These are phyloP conservation scores for Colostygia pectinataria DNA, from an alignment of 2,888 invertebrate species.

Conservation along the genomic window DNA sequence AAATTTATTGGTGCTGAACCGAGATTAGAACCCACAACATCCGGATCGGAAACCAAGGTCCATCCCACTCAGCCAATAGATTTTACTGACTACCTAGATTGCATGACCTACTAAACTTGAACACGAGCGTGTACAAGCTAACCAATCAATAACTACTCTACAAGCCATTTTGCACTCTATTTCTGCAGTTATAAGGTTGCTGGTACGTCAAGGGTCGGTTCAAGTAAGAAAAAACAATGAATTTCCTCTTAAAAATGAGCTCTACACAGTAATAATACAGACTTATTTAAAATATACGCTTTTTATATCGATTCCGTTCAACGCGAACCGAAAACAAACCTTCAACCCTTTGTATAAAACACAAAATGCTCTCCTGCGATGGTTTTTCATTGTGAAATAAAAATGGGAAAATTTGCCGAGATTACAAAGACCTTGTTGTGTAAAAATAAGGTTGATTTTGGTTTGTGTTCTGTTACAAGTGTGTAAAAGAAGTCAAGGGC, in stretches of 20 bases:
- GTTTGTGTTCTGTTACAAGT: conserved; percentile 5
- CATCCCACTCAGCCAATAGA: too few species aligned
- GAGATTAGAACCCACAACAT: too few species aligned
- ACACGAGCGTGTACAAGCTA: conserved; percentile 1
- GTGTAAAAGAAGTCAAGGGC: conserved; percentile 29
- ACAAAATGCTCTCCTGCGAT: background rate
- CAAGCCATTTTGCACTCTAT: conserved; percentile 13
- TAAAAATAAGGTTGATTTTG: conserved; percentile 1
- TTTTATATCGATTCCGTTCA: conserved; percentile 18
- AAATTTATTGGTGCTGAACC: too few species aligned
- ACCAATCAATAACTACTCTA: conserved; percentile 29
- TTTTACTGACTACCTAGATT: conserved; percentile 5
- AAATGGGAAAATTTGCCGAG: background rate
- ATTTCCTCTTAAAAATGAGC: conserved; percentile 35
- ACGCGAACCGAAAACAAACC: background rate
- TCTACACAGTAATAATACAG: conserved; percentile 30
- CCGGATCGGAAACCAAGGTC: too few species aligned
- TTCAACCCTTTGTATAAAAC: background rate
- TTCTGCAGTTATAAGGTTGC: background rate
- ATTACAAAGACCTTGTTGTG: background rate
- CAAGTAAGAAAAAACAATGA: conserved; percentile 32
- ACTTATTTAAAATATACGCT: conserved; percentile 32
- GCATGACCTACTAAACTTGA: conserved; percentile 37
- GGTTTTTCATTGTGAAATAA: conserved; percentile 16
- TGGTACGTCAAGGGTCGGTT: background rate